Base-by-base conservation (phyloP, 2,113 vertebrate species). In the Phalacrocorax aristotelis region DNA sequence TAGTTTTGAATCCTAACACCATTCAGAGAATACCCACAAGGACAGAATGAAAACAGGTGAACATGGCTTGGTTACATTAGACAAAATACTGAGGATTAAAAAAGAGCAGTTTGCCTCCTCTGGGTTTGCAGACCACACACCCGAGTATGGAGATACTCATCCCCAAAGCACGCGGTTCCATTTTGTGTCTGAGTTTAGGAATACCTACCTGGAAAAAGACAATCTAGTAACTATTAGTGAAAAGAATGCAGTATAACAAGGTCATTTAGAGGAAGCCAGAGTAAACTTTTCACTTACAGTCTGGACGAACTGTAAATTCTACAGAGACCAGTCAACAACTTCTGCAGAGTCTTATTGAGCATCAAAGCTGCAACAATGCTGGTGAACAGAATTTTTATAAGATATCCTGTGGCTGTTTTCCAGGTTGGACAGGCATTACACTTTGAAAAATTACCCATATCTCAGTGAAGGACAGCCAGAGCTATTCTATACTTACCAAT, bases 371-470 rank as follows among this genome's bases (percentile, higher is more conserved):
- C 55, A 94, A 61, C 22, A 83, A 30, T 60, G 40, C 52, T 65
- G 36, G 81, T 71, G 72, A 97, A 74, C 44, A 52, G 90, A 89
- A 79, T 85, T 91, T 96, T 90, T 96, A 17, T 66, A 79, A 84
- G 78, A 81, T 68, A 58, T 34, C 74, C 64, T 79, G 36, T 91
- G 94, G 93, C 74, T 68, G 69, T 94, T 88, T 95, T 91, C 89
- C 81, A 95, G 62, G 38, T 64, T 94, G 81, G 62, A 83, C 72
- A 87, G 58, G 70, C 70, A 81, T 92, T 75, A 76, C 1, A 2
- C 44, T 75, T 91, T 94, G 81, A 89, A 97, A 94, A 95, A 90
- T 93, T 91, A 81, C 48, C 66, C 27, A 12, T 61, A 84, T 38
- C 26, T 88, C 80, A 62, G 62, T 51, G 81, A 89, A 93, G 66